Conservation (phyloP, 2,888 invertebrate species). For the Camptogramma bilineatum region DNA sequence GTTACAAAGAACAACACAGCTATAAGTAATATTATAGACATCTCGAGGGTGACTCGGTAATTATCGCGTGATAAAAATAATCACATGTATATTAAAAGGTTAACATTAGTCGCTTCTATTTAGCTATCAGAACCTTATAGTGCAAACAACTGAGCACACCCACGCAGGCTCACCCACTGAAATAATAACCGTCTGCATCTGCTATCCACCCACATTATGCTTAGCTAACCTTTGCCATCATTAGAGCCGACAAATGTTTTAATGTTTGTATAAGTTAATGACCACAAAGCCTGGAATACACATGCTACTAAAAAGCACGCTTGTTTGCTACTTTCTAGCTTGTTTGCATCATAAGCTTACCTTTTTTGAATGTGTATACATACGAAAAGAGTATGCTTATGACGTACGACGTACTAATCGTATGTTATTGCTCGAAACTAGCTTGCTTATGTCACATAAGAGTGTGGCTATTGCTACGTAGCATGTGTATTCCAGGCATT, state of each 20-base stretch:
- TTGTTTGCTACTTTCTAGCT: no score
- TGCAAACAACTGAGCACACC: slow-evolving; percentile 24
- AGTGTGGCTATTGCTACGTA: no score
- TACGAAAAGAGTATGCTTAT: no score
- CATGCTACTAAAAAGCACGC: no score
- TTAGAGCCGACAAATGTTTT: slow-evolving; percentile 19
- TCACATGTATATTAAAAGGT: not conserved
- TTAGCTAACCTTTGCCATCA: slow-evolving; percentile 35
- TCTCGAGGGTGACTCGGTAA: slow-evolving; percentile 4
- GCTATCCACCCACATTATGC: slow-evolving; percentile 30
- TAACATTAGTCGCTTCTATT: slow-evolving; percentile 5
- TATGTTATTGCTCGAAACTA: no score
- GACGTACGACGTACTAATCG: no score
- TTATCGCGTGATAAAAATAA: not conserved
- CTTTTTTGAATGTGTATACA: no score
- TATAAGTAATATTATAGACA: slow-evolving; percentile 2
- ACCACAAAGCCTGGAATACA: no score
- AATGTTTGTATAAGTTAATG: slow-evolving; percentile 21
- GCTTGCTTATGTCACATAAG: no score
- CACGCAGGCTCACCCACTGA: slow-evolving; percentile 31
- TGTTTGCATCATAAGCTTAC: no score
- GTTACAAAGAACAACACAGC: slow-evolving; percentile 21
- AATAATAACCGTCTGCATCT: slow-evolving; percentile 34
- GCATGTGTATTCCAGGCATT: no score
- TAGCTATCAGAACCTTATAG: slow-evolving; percentile 11